phyloP scores from a whole-genome alignment of 2,888 invertebrate genomes.

The Muscina levida region DNA sequence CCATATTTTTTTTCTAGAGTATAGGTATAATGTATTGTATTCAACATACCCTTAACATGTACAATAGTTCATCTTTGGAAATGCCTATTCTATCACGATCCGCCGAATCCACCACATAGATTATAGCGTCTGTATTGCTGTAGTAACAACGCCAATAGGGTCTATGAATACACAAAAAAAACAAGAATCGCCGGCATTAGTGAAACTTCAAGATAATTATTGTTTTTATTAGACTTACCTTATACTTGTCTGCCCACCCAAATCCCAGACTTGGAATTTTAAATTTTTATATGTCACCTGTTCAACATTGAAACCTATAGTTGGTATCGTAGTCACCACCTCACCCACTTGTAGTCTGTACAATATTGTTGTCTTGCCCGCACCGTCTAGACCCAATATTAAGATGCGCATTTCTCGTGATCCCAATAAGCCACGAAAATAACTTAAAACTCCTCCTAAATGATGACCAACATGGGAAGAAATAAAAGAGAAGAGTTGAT shows the following conservation, averaged over 20 bases:
- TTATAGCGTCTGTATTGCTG: slow-evolving; percentile 99
- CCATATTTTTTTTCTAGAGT: too few species aligned
- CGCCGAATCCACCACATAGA: slow-evolving; percentile 99
- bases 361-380: slow-evolving; percentile 99
- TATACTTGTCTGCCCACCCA: slow-evolving; percentile 99
- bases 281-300: slow-evolving; percentile 99
- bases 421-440: slow-evolving; percentile 96
- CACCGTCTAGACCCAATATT: slow-evolving; percentile 98
- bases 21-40: too few species aligned
- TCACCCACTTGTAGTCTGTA: slow-evolving; percentile 99
- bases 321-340: slow-evolving; percentile 98
- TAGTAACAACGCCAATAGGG: slow-evolving; percentile 99
- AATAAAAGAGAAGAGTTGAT: slow-evolving; percentile 47
- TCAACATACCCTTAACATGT: slow-evolving; percentile 94
- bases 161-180: slow-evolving; percentile 80
- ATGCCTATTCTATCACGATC: slow-evolving; percentile 99
- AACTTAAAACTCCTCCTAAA: slow-evolving; percentile 95
- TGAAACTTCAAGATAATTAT: neutral
- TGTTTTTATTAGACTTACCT: slow-evolving; percentile 83
- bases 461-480: slow-evolving; percentile 70
- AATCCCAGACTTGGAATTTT: slow-evolving; percentile 99
- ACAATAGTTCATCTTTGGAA: slow-evolving; percentile 98
- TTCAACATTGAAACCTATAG: slow-evolving; percentile 99
- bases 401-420: slow-evolving; percentile 98
- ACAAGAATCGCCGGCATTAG: neutral